phyloP scores from a whole-genome alignment of 2,113 vertebrate species.

The Desmodus rotundus region DNA sequence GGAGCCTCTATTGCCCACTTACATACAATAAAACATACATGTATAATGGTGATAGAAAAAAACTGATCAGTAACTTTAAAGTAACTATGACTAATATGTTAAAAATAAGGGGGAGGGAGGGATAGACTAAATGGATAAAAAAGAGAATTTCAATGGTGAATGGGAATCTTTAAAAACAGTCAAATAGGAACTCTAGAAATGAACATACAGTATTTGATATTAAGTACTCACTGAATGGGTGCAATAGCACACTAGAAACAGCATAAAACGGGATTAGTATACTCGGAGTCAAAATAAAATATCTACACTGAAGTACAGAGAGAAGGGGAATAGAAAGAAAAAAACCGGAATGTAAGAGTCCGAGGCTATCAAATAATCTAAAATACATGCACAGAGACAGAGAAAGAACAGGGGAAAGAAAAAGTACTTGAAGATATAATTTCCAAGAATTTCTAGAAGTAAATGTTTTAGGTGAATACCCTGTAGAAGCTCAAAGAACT shows the following conservation, averaged over 20 bases:
- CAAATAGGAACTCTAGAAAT: not conserved
- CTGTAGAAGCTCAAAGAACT: not conserved
- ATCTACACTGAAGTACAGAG: not conserved
- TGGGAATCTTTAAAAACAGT: not conserved
- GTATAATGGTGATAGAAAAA: not conserved
- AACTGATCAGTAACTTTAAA: not conserved
- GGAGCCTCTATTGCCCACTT: not conserved
- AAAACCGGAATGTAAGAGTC: not conserved
- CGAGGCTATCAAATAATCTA: not conserved
- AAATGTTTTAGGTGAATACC: not conserved
- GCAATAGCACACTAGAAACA: not conserved
- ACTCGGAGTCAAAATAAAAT: not conserved
- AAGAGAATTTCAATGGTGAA: not conserved
- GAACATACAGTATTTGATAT: not conserved
- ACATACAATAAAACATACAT: not conserved
- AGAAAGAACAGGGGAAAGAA: not conserved
- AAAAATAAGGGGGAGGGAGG: not conserved
- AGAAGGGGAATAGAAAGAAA: not conserved
- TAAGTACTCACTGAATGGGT: not conserved
- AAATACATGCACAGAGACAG: not conserved
- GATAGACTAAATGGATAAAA: not conserved
- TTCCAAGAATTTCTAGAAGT: not conserved
- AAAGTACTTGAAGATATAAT: not conserved
- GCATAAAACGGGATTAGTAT: not conserved
- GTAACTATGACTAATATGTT: not conserved